Evolutionary conservation across 2,113 vertebrate species (phyloP), one percentile per base, ranked within the genome.

Genomic region (Colius striatus): DNA sequence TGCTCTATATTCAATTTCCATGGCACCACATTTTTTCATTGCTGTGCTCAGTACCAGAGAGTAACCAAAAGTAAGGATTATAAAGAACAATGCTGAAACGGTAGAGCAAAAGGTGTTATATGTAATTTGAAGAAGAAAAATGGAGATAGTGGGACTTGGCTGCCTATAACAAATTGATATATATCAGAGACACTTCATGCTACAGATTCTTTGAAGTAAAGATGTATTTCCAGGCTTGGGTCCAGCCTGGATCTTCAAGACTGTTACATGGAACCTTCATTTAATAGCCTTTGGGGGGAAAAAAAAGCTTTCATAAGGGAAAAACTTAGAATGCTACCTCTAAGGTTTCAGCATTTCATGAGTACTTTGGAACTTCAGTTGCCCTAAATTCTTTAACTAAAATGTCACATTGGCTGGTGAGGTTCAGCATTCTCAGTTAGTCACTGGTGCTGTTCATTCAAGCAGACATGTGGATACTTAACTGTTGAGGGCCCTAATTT

Each of bases 1-100:
- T 73, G 29, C 34, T 92, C 77, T 60, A 94, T 41, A 78, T 92
- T 89, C 12, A 2, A 70, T 92, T 95, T 91, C 61, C 79, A 81
- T 13, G 53, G 82, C 72, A 68, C 76, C 78, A 73, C 20, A 25
- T 71, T 87, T 76, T 82, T 47, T 36, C 61, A 84, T 34, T 76
- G 54, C 60, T 66, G 43, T 53, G 66, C 75, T 88, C 82, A 21
- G 43, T 58, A 93, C n/a, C 50, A 78, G 29, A 73, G 9, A 80
- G 29, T 13, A 95, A 91, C 84, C 50, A 93, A 67, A 91, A 93
- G 89, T 45, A 9, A 48, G 10, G 5, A 92, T 93, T 84, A 94
- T 66, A 89, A 92, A 91, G 51, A 60, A 43, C 50, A 79, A 25
- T 30, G 47, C 43, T 60, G 71, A 81, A 91, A 57, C 10, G 9